Evolutionary conservation across 2,888 invertebrate species (phyloP).

Genomic region (Auanema sp.): DNA sequence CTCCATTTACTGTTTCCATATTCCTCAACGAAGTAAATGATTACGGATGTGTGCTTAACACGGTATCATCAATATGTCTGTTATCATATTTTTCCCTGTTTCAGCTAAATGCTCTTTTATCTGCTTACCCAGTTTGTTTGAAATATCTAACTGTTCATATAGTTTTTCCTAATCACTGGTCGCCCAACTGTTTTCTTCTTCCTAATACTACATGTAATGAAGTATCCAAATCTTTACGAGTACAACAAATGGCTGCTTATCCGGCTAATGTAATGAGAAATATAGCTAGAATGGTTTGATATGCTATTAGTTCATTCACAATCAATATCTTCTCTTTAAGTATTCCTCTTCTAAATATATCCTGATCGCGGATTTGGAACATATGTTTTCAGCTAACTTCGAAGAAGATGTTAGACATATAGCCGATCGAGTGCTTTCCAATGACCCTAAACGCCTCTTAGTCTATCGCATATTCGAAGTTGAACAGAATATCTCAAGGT

Average conservation of each 20-base stretch:
- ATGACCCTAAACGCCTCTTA: slow-evolving; percentile 6
- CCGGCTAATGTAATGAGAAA: slow-evolving; percentile 23
- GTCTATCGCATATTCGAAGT: slow-evolving; percentile 25
- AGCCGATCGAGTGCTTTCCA: background rate
- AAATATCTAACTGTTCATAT: slow-evolving; percentile 17
- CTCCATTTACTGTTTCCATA: slow-evolving; percentile 16
- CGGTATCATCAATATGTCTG: background rate
- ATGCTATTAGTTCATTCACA: background rate
- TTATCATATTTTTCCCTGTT: slow-evolving; percentile 1
- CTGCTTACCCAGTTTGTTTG: background rate
- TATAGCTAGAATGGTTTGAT: slow-evolving; percentile 20
- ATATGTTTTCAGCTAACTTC: slow-evolving; percentile 19
- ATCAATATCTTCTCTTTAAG: slow-evolving; percentile 12
- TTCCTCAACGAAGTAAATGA: background rate
- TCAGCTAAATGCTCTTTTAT: background rate
- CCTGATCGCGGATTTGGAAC: slow-evolving; percentile 22
- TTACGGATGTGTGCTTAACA: too few relatives aligned
- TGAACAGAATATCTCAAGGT: slow-evolving; percentile 8
- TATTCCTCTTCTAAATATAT: slow-evolving; percentile 20
- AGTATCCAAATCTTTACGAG: background rate
- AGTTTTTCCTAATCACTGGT: background rate
- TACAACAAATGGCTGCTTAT: slow-evolving; percentile 11
- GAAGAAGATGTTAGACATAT: slow-evolving; percentile 16
- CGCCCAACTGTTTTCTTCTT: background rate
- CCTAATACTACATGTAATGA: background rate